Conservation (phyloP, 2,113 vertebrate genomes). For the Xenopus laevis region DNA sequence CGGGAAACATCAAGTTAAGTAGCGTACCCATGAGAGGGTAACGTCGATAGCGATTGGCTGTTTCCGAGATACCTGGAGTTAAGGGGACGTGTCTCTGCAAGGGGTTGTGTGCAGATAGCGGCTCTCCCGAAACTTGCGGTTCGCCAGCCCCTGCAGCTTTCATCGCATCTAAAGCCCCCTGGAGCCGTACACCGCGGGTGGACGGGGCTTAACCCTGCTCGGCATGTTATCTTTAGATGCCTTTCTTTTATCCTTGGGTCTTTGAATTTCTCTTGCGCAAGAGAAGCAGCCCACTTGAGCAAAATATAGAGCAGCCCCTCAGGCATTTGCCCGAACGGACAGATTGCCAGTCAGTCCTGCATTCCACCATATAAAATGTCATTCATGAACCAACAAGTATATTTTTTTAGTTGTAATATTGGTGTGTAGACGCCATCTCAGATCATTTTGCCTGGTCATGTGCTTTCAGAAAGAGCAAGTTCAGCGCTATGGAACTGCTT, state of each 20-base stretch:
- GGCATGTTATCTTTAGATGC: conserved; percentile 23
- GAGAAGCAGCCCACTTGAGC: no score
- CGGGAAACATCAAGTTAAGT: background rate
- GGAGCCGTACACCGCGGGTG: background rate
- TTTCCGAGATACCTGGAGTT: background rate
- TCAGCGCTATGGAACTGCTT: no score
- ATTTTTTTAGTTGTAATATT: no score
- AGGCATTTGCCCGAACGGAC: no score
- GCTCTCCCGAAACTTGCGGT: conserved; percentile 33
- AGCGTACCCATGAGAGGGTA: conserved; percentile 37
- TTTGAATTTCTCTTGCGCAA: conserved; percentile 40
- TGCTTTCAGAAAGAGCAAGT: no score
- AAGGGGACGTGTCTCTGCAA: conserved; percentile 51
- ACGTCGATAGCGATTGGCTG: conserved; percentile 21
- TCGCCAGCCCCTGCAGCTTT: background rate
- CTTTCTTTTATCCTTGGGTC: conserved; percentile 50
- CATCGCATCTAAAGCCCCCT: background rate
- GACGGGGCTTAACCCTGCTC: conserved; percentile 11
- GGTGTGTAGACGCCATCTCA: no score
- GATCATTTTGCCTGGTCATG: no score
- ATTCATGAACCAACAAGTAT: no score
- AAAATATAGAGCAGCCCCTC: no score
- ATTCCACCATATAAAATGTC: no score
- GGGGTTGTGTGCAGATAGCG: conserved; percentile 50
- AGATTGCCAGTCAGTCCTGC: no score